Percentiles rank a stretch among this genome's conserved stretches.
Conservation (phyloP, 2,797 vertebrate species). For the Limosa lapponica region DNA sequence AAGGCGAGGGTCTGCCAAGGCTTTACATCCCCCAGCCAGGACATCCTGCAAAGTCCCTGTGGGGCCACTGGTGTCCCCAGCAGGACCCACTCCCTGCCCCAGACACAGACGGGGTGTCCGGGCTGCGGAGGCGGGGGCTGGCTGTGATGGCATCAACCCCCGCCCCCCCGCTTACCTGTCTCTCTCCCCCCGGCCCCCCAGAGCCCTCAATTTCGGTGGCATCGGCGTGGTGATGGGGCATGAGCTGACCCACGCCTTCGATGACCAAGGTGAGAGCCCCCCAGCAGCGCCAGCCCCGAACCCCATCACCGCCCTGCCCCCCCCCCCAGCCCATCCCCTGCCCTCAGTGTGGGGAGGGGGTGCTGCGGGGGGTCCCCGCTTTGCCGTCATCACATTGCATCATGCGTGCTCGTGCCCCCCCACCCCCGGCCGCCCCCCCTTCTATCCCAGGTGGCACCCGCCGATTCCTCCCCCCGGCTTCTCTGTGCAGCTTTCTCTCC, state of each 20-base stretch:
- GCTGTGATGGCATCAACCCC: background rate
- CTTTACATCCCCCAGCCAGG: background rate
- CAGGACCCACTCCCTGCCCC: background rate
- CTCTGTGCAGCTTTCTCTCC: conserved; percentile 72
- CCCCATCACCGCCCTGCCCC: background rate
- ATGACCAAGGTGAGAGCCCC: conserved; percentile 86
- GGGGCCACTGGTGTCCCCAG: background rate
- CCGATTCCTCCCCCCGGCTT: conserved; percentile 57
- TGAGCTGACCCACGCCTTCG: conserved; percentile 95
- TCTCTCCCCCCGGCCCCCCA: conserved; percentile 54
- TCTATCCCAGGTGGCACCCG: conserved; percentile 66
- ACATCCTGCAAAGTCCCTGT: background rate
- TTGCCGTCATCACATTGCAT: conserved; percentile 42
- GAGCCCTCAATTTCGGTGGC: conserved; percentile 95
- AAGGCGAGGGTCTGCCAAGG: background rate
- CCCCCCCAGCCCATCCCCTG: background rate
- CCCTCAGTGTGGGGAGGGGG: background rate
- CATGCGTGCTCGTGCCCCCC: background rate
- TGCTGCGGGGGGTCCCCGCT: background rate
- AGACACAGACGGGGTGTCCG: fast-evolving
- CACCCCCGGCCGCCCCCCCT: background rate
- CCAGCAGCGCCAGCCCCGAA: fast-evolving
- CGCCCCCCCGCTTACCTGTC: background rate
- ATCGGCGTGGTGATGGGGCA: conserved; percentile 99
- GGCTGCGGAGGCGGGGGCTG: background rate